Percentiles rank a stretch among this genome's conserved stretches.
phyloP scores from a whole-genome alignment of 2,888 invertebrate genomes.

The Monopis laevigella region DNA sequence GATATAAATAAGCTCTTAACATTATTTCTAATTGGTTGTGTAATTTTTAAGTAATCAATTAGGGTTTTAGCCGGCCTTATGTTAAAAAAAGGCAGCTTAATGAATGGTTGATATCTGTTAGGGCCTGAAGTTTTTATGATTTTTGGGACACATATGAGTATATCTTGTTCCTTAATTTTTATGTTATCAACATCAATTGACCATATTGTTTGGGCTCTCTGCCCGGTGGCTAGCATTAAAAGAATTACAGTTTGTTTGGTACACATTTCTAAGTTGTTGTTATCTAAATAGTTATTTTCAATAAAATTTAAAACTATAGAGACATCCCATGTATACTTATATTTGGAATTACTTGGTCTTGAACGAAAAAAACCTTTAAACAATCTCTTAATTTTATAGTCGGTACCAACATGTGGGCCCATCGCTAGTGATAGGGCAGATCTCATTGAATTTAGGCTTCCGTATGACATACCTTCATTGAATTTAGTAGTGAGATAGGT shows the following conservation, averaged over 20 bases:
- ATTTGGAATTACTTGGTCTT: slow-evolving; percentile 9
- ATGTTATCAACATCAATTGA: slow-evolving; percentile 10
- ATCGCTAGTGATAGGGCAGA: slow-evolving; percentile 12
- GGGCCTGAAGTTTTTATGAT: slow-evolving; percentile 12
- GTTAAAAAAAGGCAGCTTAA: slow-evolving; percentile 3
- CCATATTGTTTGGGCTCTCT: slow-evolving; percentile 4
- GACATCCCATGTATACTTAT: slow-evolving; percentile 9
- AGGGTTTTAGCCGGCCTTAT: slow-evolving; percentile 4
- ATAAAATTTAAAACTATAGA: slow-evolving; percentile 1
- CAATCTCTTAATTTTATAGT: slow-evolving; percentile 9
- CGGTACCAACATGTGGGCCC: slow-evolving; percentile 6
- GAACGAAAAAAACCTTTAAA: slow-evolving; percentile 10
- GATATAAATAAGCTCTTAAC: slow-evolving; percentile 6
- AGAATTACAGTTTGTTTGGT: slow-evolving; percentile 8
- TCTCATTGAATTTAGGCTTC: slow-evolving; percentile 4
- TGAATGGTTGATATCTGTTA: slow-evolving; percentile 8
- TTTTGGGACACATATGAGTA: slow-evolving; percentile 7
- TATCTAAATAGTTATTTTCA: not conserved
- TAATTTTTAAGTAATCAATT: slow-evolving; percentile 6
- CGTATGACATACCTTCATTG: too few species aligned
- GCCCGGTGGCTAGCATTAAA: slow-evolving; percentile 11
- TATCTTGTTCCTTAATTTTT: not conserved
- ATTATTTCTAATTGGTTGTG: slow-evolving; percentile 1
- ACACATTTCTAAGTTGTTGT: slow-evolving; percentile 2
- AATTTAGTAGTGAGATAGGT: not conserved